Evolutionary conservation across 2,797 vertebrate genomes (phyloP).

Genomic region (Poecilia picta): DNA sequence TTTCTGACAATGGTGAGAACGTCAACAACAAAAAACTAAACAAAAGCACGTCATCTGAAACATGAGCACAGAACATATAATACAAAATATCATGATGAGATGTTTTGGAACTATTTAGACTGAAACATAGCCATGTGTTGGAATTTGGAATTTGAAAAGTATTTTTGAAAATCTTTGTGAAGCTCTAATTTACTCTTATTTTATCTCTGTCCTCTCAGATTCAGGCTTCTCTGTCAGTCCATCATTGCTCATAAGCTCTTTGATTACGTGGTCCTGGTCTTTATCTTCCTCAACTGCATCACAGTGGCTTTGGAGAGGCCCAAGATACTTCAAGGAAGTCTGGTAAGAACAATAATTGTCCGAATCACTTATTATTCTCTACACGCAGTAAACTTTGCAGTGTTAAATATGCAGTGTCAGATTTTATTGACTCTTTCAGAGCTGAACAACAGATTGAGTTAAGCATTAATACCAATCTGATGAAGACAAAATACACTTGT

Average conservation of each 20-base stretch:
- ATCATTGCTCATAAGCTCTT: slow-evolving; percentile 96
- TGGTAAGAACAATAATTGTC: slow-evolving; percentile 74
- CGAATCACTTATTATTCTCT: not conserved
- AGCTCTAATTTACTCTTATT: not conserved
- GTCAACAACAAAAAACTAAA: not conserved
- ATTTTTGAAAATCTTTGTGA: not conserved
- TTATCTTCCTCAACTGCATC: slow-evolving; percentile 99
- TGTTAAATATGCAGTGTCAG: too few species aligned
- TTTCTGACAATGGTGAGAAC: not conserved
- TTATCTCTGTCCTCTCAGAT: slow-evolving; percentile 75
- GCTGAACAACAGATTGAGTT: too few species aligned
- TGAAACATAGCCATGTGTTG: not conserved
- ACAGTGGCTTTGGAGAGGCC: slow-evolving; percentile 96
- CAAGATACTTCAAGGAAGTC: slow-evolving; percentile 89
- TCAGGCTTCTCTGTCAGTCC: slow-evolving; percentile 92
- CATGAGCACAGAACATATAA: not conserved
- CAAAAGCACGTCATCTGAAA: not conserved
- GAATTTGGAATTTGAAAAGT: not conserved
- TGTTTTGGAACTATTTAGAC: not conserved
- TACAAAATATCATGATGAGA: too few species aligned
- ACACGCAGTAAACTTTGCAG: too few species aligned
- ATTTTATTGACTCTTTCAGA: too few species aligned
- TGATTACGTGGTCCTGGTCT: slow-evolving; percentile 93
- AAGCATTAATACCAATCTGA: too few species aligned
- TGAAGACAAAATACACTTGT: too few species aligned